phyloP scores from a whole-genome alignment of 1,140 invertebrate genomes.

The Drosophila kohkoa region DNA sequence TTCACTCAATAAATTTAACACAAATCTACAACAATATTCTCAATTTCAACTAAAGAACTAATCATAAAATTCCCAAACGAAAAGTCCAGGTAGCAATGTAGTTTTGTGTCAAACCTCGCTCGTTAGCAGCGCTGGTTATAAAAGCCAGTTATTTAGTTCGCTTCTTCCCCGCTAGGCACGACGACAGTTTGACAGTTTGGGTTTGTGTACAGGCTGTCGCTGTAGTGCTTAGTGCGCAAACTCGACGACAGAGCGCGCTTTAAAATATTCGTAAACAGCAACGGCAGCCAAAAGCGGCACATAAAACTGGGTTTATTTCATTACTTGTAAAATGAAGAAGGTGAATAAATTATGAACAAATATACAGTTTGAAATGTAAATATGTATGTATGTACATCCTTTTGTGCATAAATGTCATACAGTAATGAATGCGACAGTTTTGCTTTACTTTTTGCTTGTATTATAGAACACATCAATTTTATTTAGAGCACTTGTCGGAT shows the following conservation, averaged over 20 bases:
- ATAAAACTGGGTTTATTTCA: conserved; percentile 18
- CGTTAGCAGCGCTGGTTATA: not conserved
- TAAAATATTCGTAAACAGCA: conserved; percentile 23
- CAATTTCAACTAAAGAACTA: no score
- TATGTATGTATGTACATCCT: not conserved
- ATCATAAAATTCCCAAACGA: not conserved
- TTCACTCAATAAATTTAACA: no score
- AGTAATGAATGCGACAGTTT: not conserved
- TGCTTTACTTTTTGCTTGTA: not conserved
- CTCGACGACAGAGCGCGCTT: conserved; percentile 60
- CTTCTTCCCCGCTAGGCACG: conserved; percentile 50
- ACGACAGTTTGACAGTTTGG: not conserved
- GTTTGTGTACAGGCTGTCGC: conserved; percentile 62
- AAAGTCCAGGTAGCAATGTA: not conserved
- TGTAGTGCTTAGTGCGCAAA: conserved; percentile 56
- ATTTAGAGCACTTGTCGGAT: not conserved
- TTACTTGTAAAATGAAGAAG: conserved; percentile 16
- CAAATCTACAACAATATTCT: no score
- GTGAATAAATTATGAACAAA: conserved; percentile 4
- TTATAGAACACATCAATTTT: conserved; percentile 14
- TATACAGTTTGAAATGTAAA: not conserved
- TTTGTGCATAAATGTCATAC: not conserved
- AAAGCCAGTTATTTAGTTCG: conserved; percentile 52
- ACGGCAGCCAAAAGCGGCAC: conserved; percentile 29
- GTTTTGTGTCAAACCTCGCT: not conserved